Conservation (phyloP, 2,888 invertebrate species). For the Synanthedon andrenaeformis region DNA sequence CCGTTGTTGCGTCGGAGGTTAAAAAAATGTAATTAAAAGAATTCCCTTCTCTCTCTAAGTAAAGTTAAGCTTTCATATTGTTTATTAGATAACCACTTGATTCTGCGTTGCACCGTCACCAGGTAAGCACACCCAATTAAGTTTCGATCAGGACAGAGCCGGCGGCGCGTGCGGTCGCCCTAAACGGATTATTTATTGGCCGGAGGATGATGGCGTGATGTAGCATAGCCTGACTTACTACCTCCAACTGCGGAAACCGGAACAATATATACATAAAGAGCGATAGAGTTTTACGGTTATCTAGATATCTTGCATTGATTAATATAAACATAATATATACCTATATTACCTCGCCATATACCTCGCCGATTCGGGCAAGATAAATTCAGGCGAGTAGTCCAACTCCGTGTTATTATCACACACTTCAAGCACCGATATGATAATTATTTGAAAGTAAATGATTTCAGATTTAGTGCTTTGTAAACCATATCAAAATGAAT, state of each 20-base stretch:
- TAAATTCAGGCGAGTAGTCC: no score
- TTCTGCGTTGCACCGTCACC: slow-evolving; percentile 9
- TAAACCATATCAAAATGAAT: no score
- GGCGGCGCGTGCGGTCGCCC: slow-evolving; percentile 15
- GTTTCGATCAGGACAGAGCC: slow-evolving; percentile 49
- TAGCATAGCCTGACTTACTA: slow-evolving; percentile 1
- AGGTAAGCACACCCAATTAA: slow-evolving; percentile 56
- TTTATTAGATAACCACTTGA: slow-evolving; percentile 13
- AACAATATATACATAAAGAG: background rate
- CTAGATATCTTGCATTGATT: background rate
- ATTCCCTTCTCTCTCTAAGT: no score
- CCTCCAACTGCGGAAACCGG: background rate
- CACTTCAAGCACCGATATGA: no score
- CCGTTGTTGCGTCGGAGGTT: no score
- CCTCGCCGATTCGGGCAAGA: no score
- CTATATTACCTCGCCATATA: no score
- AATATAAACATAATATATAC: background rate
- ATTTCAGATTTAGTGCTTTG: no score
- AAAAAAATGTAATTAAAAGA: no score
- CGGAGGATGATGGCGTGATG: slow-evolving; percentile 12
- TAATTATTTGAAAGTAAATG: no score
- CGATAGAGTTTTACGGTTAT: background rate
- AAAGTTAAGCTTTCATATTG: background rate
- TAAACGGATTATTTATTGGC: slow-evolving; percentile 55
- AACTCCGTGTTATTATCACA: no score